Base-by-base conservation (phyloP, 1,140 invertebrate genomes). In the Pinna nobilis region DNA sequence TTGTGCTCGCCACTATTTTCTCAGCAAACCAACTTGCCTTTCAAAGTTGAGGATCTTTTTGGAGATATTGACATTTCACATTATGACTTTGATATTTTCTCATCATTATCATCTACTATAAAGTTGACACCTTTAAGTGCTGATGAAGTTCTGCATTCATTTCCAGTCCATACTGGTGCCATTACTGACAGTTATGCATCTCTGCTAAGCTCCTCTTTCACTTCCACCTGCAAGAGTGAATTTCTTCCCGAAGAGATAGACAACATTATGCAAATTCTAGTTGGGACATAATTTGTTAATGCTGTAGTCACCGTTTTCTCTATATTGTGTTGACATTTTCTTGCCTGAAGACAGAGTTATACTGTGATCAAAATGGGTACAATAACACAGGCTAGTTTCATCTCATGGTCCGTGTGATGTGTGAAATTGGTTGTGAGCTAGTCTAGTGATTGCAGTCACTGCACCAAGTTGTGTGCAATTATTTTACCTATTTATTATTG, bases 121-220 rank as follows among this genome's bases (percentile, higher is more conserved):
- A 93, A 93, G 82, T 84, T 93, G 37, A 91, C 92, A 20, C 92
- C 92, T 3, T 83, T 92, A n/a, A 92, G 90, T 76, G 91, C 92
- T n/a, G 93, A 94, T 72, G 93, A 94, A 79, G 91, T 94, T 28
- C 89, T 93, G 41, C 92, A 90, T 79, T 88, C 89, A 63, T 90
- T 89, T 72, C 87, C 87, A 59, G 47, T 68, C 59, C 59, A 74
- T 53, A 28, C 66, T 37, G 53, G 64, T 57, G 51, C 65, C 32
- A 57, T 69, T 76, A 33, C 64, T 73, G 74, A 79, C 41, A 63
- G 60, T 64, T 78, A 75, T 30, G 50, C 77, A 63, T 72, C 65
- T 32, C 70, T 76, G n/a, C 67, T 78, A n/a, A 77, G 70, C 64
- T 61, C 73, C 35, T 66, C 51, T 57, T 33, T 77, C 57, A 76